Percentiles rank a stretch among this genome's conserved stretches.
Conservation (phyloP, 2,113 vertebrate species). For the Amphilophus citrinellus region DNA sequence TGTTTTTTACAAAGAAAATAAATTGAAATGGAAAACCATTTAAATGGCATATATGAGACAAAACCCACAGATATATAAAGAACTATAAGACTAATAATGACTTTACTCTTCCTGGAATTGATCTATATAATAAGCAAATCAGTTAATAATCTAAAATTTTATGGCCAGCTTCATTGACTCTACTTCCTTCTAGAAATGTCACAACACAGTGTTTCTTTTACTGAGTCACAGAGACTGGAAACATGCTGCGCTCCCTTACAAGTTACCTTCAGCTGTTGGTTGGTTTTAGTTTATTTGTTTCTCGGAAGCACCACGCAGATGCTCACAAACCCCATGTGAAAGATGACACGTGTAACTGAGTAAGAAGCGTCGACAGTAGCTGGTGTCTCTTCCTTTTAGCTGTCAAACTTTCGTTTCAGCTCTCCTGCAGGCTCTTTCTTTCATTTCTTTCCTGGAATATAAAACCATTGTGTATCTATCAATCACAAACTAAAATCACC, state of each 20-base stretch:
- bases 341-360: not conserved
- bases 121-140: not conserved
- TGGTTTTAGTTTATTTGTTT: not conserved
- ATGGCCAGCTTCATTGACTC: not conserved
- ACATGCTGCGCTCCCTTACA: not conserved
- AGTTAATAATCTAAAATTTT: not conserved
- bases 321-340: not conserved
- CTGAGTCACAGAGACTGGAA: not conserved
- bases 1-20: not conserved
- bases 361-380: not conserved
- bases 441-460: not conserved
- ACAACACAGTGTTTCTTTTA: not conserved
- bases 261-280: not conserved
- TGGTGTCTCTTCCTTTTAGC: not conserved
- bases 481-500: not conserved
- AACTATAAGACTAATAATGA: not conserved
- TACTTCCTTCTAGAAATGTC: not conserved
- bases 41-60: not conserved
- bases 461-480: not conserved
- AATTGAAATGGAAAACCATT: not conserved
- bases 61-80: not conserved
- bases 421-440: not conserved
- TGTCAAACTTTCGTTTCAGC: not conserved
- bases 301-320: not conserved
- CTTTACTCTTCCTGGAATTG: not conserved